Evolutionary conservation across 2,888 invertebrate species (phyloP).

Genomic region (Anticlea derivata): DNA sequence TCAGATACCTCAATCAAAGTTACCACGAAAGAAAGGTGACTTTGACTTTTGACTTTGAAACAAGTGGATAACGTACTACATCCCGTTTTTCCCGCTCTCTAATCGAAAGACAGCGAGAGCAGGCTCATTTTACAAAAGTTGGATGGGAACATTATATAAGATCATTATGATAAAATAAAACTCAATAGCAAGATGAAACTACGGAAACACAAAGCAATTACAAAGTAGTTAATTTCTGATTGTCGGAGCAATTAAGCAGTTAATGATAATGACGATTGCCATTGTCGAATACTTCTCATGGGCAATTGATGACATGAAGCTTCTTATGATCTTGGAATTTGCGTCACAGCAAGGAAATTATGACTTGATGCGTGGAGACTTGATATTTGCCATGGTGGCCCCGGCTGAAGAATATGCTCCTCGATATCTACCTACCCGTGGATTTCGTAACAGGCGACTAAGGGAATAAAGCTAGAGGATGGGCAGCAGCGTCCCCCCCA

Average conservation of each 20-base stretch:
- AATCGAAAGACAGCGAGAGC: no score
- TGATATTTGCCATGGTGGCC: no score
- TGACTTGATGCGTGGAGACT: constrained; percentile 5
- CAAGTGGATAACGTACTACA: no score
- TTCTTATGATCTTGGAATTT: constrained; percentile 37
- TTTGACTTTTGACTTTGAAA: no score
- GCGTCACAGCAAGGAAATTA: constrained; percentile 45
- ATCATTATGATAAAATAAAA: not conserved
- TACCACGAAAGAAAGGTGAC: no score
- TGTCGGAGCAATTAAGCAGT: constrained; percentile 51
- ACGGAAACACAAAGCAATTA: constrained; percentile 38
- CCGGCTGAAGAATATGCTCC: no score
- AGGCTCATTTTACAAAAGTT: not conserved
- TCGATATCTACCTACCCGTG: no score
- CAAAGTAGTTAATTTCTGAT: constrained; percentile 53
- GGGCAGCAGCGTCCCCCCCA: no score
- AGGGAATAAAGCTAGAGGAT: no score
- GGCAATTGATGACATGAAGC: constrained; percentile 19
- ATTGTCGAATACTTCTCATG: constrained; percentile 61
- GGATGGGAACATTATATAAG: not conserved
- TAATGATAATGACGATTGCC: constrained; percentile 42
- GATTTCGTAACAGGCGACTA: no score
- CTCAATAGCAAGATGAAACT: constrained; percentile 27
- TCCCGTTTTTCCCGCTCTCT: no score
- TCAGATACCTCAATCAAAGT: no score